phyloP scores from a whole-genome alignment of 2,888 invertebrate genomes.

The Serripes groenlandicus region DNA sequence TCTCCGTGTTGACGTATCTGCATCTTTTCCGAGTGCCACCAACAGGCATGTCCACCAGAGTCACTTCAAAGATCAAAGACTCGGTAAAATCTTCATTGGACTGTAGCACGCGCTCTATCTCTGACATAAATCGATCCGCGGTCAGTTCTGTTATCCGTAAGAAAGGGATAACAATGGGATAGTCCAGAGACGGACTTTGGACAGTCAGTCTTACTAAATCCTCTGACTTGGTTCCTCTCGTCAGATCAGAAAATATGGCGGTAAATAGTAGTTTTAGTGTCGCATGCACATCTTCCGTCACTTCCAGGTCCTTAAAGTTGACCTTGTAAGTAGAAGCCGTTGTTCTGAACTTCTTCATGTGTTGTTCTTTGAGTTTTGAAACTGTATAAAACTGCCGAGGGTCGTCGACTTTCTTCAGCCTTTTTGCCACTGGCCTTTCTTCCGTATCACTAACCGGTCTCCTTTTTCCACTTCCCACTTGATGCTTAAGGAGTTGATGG shows the following conservation, averaged over 20 bases:
- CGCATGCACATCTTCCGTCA: constrained; percentile 31
- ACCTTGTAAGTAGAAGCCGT: constrained; percentile 31
- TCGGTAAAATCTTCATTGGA: constrained; percentile 38
- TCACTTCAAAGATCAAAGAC: constrained; percentile 38
- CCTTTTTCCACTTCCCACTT: constrained; percentile 12
- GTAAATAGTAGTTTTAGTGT: constrained; percentile 26
- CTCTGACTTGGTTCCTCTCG: constrained; percentile 25
- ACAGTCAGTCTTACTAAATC: constrained; percentile 38
- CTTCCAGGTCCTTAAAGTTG: constrained; percentile 32
- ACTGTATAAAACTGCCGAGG: constrained; percentile 35
- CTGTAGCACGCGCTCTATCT: constrained; percentile 32
- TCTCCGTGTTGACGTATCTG: constrained; percentile 41
- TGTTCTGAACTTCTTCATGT: constrained; percentile 44
- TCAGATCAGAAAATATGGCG: constrained; percentile 34
- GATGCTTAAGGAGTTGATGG: not conserved
- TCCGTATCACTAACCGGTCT: not conserved
- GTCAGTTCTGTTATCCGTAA: constrained; percentile 11
- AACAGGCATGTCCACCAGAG: constrained; percentile 29
- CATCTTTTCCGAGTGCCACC: constrained; percentile 26
- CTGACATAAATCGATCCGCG: constrained; percentile 32
- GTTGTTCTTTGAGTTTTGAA: constrained; percentile 37
- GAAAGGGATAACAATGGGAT: constrained; percentile 35
- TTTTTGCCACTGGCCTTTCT: not conserved
- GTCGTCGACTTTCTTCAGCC: constrained; percentile 25
- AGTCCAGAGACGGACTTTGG: constrained; percentile 45